A percentile compares a stretch with the other conserved stretches of the same genome.
Evolutionary conservation across 2,113 vertebrate genomes (phyloP).

Genomic region (Macquaria ambigua): DNA sequence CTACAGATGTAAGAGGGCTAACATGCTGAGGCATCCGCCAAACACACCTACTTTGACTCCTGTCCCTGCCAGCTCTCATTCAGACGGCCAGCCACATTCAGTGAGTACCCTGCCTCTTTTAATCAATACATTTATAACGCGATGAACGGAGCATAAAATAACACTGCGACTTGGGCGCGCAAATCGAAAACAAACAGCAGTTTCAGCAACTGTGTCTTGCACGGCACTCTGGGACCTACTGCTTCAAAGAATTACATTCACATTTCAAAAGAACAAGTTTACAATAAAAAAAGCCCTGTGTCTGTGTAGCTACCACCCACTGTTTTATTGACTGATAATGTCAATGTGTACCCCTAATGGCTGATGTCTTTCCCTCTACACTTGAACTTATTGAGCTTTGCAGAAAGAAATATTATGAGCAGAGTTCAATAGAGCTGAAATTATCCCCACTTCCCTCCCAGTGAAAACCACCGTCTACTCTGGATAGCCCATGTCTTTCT

Average conservation of each 20-base stretch:
- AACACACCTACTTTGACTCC: conserved; percentile 59
- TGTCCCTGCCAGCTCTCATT: conserved; percentile 63
- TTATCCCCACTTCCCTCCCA: conserved; percentile 29
- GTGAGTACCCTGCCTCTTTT: conserved; percentile 62
- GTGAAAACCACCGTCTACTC: conserved; percentile 48
- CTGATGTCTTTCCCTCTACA: conserved; percentile 51
- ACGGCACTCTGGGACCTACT: conserved; percentile 47
- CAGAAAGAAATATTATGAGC: conserved; percentile 60
- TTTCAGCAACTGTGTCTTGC: conserved; percentile 51
- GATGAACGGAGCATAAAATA: conserved; percentile 65
- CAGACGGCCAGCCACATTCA: conserved; percentile 58
- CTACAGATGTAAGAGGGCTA: conserved; percentile 59
- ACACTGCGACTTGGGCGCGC: conserved; percentile 42
- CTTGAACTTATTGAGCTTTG: conserved; percentile 63
- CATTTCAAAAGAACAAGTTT: conserved; percentile 66
- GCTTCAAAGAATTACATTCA: conserved; percentile 64
- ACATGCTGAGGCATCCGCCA: conserved; percentile 68
- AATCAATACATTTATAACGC: conserved; percentile 74
- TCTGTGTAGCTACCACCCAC: conserved; percentile 60
- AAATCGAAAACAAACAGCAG: conserved; percentile 65
- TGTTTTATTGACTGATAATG: conserved; percentile 65
- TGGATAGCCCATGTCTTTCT: background rate
- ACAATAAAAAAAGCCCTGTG: conserved; percentile 55
- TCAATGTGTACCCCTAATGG: conserved; percentile 68
- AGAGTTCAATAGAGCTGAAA: conserved; percentile 64